Evolutionary conservation across 64 coral and sea anemone genomes (phyloP).

Genomic region (Anthopleura sola): DNA sequence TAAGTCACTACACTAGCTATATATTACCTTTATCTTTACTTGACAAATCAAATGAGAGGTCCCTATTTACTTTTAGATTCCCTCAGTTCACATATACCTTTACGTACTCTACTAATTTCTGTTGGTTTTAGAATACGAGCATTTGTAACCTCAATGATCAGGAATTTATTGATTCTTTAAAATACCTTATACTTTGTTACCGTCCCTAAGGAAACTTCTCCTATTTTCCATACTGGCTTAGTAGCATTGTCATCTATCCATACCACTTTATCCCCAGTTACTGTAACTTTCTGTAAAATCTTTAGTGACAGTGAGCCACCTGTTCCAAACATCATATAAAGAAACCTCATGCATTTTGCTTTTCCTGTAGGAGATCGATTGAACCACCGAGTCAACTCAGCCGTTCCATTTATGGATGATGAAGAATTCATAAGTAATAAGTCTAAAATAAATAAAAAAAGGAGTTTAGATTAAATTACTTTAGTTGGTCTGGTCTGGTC

Average conservation of each 20-base stretch:
- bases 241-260: neutral
- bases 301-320: neutral
- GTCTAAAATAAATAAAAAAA: neutral
- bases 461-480: neutral
- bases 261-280: neutral
- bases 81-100: no score
- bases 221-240: neutral
- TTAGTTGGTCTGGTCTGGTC: no score
- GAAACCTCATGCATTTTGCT: neutral
- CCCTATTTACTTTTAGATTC: no score
- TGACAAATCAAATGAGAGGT: no score
- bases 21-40: no score
- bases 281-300: neutral
- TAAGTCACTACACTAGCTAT: no score
- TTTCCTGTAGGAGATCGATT: neutral
- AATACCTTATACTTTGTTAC: neutral
- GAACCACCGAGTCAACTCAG: neutral
- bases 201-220: neutral
- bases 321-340: neutral
- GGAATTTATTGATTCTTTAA: no score
- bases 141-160: no score
- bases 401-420: neutral
- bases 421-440: neutral
- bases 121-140: no score
- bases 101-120: no score